phyloP scores from a whole-genome alignment of 2,888 invertebrate species.

The Ennomos erosarius region DNA sequence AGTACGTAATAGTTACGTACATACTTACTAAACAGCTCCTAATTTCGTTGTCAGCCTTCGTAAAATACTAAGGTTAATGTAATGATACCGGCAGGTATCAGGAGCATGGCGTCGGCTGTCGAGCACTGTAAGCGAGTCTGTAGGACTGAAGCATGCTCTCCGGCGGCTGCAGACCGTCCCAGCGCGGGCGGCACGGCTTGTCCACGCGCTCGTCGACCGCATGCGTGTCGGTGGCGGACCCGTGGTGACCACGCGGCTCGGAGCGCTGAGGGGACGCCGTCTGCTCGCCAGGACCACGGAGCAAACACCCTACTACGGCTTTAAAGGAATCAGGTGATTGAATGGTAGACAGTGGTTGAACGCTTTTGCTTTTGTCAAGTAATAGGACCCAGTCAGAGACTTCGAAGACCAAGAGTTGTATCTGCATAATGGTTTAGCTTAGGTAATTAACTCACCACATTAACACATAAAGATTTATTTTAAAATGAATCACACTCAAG shows the following conservation, averaged over 20 bases:
- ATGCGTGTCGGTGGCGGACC: constrained; percentile 83
- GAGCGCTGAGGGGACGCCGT: constrained; percentile 73
- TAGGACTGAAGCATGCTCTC: constrained; percentile 77
- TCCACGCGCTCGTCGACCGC: constrained; percentile 79
- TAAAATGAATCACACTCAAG: too few species aligned
- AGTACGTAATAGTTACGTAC: too few species aligned
- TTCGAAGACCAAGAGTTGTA: too few species aligned
- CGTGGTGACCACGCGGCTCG: constrained; percentile 67
- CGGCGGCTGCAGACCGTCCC: constrained; percentile 78
- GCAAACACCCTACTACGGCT: constrained; percentile 77
- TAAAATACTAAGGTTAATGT: too few species aligned
- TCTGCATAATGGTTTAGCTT: too few species aligned
- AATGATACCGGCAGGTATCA: constrained; percentile 66
- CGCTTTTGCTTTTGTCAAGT: too few species aligned
- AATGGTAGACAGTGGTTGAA: too few species aligned
- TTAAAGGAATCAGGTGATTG: constrained; percentile 76
- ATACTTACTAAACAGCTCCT: too few species aligned
- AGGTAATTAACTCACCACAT: too few species aligned
- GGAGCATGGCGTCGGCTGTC: constrained; percentile 80
- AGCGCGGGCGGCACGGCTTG: constrained; percentile 76
- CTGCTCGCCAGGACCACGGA: constrained; percentile 70
- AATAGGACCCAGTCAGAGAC: too few species aligned
- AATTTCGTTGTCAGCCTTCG: too few species aligned
- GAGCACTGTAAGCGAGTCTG: constrained; percentile 79
- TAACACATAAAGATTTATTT: too few species aligned